These are phyloP conservation scores for Crenichthys baileyi DNA, from an alignment of 2,797 vertebrate genomes.

Conservation along the genomic window DNA sequence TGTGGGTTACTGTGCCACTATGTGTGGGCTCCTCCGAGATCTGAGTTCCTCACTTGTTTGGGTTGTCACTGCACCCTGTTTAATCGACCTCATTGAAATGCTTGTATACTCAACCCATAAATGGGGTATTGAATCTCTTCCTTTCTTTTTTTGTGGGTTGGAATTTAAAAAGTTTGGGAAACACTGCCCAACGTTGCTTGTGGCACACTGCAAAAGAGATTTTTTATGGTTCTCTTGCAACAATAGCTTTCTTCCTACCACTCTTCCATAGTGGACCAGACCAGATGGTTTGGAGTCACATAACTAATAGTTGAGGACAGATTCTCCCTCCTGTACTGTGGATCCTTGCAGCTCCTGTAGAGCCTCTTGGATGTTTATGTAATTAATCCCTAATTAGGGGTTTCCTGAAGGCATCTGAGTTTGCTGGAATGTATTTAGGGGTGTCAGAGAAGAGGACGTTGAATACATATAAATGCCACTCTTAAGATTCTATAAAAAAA, in stretches of 20 bases:
- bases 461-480: background rate
- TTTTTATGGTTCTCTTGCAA: no score
- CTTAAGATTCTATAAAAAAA: background rate
- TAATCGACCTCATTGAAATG: background rate
- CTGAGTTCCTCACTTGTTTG: background rate
- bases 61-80: background rate
- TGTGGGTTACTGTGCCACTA: slow-evolving; percentile 1
- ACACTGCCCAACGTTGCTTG: no score
- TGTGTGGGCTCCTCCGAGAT: slow-evolving; percentile 10
- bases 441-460: background rate
- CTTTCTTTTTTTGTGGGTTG: no score
- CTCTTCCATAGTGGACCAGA: background rate
- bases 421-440: background rate
- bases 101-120: no score
- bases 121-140: no score
- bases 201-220: no score
- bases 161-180: no score
- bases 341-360: background rate
- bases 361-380: background rate
- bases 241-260: no score
- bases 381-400: background rate
- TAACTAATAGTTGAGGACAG: background rate
- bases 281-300: background rate
- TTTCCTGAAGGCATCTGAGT: background rate
- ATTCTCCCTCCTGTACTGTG: no score